These are phyloP conservation scores for Myiotriccus ornatus DNA, from an alignment of 2,797 vertebrate species.

Conservation along the genomic window DNA sequence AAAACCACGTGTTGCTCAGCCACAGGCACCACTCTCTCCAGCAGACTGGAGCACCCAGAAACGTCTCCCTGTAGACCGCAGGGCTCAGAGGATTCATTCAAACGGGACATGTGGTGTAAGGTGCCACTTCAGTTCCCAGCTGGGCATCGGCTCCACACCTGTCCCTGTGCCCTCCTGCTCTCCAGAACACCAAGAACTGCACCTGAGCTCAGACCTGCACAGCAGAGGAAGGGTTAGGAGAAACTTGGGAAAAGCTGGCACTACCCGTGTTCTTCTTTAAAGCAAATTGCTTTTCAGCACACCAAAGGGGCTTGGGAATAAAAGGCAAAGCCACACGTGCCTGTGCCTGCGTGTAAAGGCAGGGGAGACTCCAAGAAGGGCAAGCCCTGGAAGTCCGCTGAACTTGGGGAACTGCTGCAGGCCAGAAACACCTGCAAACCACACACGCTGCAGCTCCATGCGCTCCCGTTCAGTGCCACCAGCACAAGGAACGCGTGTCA, in stretches of 20 bases:
- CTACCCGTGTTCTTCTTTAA: accelerated
- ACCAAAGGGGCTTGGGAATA: neutral
- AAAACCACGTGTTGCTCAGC: neutral
- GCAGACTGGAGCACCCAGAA: accelerated
- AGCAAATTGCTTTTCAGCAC: neutral
- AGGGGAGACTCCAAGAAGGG: accelerated
- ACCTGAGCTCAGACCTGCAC: neutral
- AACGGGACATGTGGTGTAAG: accelerated
- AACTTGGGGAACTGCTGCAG: neutral
- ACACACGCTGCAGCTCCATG: neutral
- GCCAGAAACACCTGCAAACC: neutral
- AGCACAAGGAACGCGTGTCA: neutral
- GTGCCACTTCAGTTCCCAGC: neutral
- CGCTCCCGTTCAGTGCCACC: neutral
- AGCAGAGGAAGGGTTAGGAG: neutral
- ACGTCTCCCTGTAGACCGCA: accelerated
- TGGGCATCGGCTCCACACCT: neutral
- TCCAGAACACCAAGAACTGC: neutral
- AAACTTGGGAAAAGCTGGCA: neutral
- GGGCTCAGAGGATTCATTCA: too few species aligned
- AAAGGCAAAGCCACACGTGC: neutral
- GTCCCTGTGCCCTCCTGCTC: neutral
- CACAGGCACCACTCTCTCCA: neutral
- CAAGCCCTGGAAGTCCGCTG: neutral
- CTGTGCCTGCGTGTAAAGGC: accelerated